Conservation (phyloP, 2,888 invertebrate genomes). For the Zele albiditarsus region DNA sequence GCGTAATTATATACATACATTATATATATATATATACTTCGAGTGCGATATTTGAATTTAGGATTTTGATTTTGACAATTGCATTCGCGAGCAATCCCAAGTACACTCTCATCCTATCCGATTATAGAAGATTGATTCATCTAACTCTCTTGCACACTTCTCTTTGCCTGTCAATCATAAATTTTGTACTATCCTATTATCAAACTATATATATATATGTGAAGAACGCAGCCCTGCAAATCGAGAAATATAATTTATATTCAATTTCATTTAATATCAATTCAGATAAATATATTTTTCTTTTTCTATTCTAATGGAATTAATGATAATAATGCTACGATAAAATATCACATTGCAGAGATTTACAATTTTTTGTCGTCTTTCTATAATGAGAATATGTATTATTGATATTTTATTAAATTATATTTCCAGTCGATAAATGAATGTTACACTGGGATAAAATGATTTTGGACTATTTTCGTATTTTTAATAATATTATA, state of each 20-base stretch:
- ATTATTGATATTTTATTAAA: too few relatives aligned
- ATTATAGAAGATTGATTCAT: constrained; percentile 58
- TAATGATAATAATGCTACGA: too few relatives aligned
- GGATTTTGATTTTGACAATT: constrained; percentile 62
- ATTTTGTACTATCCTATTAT: background rate
- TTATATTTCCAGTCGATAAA: too few relatives aligned
- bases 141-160: constrained; percentile 38
- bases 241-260: background rate
- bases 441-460: too few relatives aligned
- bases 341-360: too few relatives aligned
- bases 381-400: too few relatives aligned
- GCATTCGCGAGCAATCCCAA: constrained; percentile 48
- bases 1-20: constrained; percentile 44
- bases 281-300: background rate
- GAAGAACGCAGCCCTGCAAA: background rate
- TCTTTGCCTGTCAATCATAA: constrained; percentile 5
- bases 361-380: too few relatives aligned
- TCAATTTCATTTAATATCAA: background rate
- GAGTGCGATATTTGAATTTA: constrained; percentile 65
- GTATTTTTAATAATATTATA: too few relatives aligned
- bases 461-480: too few relatives aligned
- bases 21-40: constrained; percentile 47
- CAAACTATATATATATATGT: too few relatives aligned
- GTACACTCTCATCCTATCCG: constrained; percentile 55
- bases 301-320: background rate